A percentile compares a stretch with the other conserved stretches of the same genome.
phyloP scores from a whole-genome alignment of 2,797 vertebrate species.

The Argya squamiceps region DNA sequence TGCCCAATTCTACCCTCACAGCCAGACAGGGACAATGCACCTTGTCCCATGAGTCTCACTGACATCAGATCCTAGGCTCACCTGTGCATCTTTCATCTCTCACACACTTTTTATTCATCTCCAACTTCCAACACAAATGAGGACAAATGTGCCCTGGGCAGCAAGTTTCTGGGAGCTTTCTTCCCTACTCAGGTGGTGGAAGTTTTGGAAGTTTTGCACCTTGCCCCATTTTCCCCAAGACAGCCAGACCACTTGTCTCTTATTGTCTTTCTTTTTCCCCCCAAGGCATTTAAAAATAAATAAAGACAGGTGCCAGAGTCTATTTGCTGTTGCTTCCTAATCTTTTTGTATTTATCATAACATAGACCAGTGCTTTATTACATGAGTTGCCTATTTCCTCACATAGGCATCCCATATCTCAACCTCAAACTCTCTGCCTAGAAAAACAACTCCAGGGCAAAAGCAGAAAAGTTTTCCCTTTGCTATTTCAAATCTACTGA shows the following conservation, averaged over 20 bases:
- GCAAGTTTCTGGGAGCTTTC: background rate
- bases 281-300: background rate
- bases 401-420: background rate
- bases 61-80: background rate
- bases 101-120: background rate
- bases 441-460: background rate
- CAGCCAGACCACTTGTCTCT: background rate
- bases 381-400: background rate
- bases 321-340: background rate
- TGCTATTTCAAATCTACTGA: background rate
- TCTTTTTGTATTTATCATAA: constrained; percentile 1
- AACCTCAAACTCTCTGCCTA: background rate
- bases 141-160: background rate
- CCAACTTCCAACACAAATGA: background rate
- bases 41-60: background rate
- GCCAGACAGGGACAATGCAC: background rate
- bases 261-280: background rate
- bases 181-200: background rate
- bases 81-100: background rate
- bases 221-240: background rate
- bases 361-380: background rate
- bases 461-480: background rate
- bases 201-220: background rate
- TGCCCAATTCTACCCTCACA: background rate
- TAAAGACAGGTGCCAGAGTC: background rate